Base-by-base conservation (phyloP, 2,113 vertebrate species). In the Elachura formosa region DNA sequence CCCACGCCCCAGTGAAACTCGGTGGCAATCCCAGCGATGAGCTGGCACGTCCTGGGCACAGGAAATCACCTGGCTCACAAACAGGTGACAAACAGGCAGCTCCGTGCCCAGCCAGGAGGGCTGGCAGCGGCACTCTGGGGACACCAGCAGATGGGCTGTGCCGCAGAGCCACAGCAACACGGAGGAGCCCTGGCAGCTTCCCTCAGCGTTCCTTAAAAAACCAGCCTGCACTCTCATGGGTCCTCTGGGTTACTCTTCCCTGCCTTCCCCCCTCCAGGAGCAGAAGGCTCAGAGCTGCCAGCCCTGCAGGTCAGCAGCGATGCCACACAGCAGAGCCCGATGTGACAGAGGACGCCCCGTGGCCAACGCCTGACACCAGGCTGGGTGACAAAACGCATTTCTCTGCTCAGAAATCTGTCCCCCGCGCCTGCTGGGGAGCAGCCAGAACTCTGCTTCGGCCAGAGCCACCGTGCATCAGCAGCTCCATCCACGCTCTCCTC, bases 321-420 rank as follows among this genome's bases (percentile, higher is more conserved):
- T 11, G 46, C 77, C 38, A 83, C 31, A 25, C 48, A 4, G 29
- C 6, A 0, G 74, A 72, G 58, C 29, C 49, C 7, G 2, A 31
- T n/a, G 55, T 3, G 45, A 74, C 69, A 87, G 87, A 49, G 69
- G 40, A 46, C 12, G 6, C 48, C 84, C 90, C 33, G 8, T 0
- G 76, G 82, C 51, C 0, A 51, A 18, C 0, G 16, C 33, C 80
- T 87, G 91, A 55, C 21, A 72, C 40, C 31, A 3, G 34, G 28
- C 56, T 68, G 89, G 86, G 66, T 87, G 92, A 93, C 92, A 94
- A 82, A 91, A 82, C 36, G 20, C 84, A 68, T 82, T 78, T 68
- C 81, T 71, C 46, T 63, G 69, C 64, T 29, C 0, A 58, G 36
- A 77, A 46, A 90, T 38, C 83, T 8, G 49, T 34, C 52, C 71